These are phyloP conservation scores for Petrocephalus zakoni DNA, from an alignment of 2,113 vertebrate genomes.

Conservation along the genomic window DNA sequence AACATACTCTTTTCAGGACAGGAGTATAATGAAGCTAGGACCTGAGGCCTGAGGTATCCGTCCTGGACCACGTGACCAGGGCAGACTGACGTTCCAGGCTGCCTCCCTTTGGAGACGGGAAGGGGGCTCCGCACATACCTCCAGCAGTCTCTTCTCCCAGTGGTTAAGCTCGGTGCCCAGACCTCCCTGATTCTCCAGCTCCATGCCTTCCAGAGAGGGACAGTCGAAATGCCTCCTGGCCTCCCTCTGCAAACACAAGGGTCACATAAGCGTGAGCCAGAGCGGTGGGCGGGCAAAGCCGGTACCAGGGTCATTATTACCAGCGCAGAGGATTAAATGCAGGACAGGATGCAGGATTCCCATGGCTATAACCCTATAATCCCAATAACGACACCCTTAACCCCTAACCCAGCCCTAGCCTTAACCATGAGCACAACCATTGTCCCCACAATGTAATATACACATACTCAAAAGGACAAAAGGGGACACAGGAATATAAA, in stretches of 20 bases:
- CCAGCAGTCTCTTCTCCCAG: slow-evolving; percentile 91
- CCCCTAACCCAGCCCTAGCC: no score
- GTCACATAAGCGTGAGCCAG: neutral
- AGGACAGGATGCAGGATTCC: no score
- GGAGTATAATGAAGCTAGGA: neutral
- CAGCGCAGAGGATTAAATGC: no score
- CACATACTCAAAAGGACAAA: neutral
- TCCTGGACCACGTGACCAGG: neutral
- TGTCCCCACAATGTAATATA: neutral
- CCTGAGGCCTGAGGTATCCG: neutral
- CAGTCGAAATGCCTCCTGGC: slow-evolving; percentile 85
- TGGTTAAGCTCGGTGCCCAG: slow-evolving; percentile 93
- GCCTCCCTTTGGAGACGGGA: neutral
- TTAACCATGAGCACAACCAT: no score
- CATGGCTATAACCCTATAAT: no score
- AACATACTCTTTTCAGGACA: neutral
- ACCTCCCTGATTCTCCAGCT: slow-evolving; percentile 97
- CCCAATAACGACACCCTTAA: no score
- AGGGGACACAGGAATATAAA: neutral
- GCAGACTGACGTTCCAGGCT: neutral
- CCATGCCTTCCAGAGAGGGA: slow-evolving; percentile 88
- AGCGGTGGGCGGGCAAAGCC: neutral
- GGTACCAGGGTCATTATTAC: neutral
- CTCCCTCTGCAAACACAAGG: slow-evolving; percentile 68
- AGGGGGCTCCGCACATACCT: slow-evolving; percentile 57